Percentiles rank a stretch among this genome's conserved stretches.
phyloP scores from a whole-genome alignment of 1,140 invertebrate species.

The Eriocheir sinensis region DNA sequence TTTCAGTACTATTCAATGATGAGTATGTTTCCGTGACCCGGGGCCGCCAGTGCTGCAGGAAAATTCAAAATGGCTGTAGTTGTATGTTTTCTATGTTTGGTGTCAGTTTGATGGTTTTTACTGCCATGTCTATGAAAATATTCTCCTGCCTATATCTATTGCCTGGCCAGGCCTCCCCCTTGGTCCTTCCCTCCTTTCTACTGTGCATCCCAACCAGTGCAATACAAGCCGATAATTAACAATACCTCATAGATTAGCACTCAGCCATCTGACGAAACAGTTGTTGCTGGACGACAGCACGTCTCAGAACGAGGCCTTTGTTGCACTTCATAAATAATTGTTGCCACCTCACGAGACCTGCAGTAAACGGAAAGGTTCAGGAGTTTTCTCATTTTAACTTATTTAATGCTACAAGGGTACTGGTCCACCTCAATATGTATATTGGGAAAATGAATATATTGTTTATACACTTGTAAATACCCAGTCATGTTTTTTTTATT shows the following conservation, averaged over 20 bases:
- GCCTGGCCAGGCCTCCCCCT: background rate
- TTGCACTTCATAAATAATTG: background rate
- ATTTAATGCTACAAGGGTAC: background rate
- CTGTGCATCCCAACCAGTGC: background rate
- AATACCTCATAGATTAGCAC: constrained; percentile 25
- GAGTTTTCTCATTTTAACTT: background rate
- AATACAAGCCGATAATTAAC: constrained; percentile 2
- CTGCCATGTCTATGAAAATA: background rate
- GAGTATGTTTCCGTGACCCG: constrained; percentile 10
- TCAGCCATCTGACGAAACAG: background rate
- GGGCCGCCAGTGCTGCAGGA: background rate
- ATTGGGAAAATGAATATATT: background rate
- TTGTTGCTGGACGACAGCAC: background rate
- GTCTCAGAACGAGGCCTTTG: background rate
- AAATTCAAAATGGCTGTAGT: background rate
- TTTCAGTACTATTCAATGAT: constrained; percentile 8
- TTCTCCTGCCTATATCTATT: background rate
- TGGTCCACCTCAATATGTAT: constrained; percentile 12
- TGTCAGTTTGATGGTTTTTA: constrained; percentile 4
- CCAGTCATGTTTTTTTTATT: background rate
- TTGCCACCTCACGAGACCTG: background rate
- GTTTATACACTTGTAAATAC: constrained; percentile 7
- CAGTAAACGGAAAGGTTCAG: background rate
- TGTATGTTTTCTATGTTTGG: background rate
- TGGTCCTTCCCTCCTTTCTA: background rate